Conservation (phyloP, 1,140 invertebrate species). For the Drosophila nannoptera region DNA sequence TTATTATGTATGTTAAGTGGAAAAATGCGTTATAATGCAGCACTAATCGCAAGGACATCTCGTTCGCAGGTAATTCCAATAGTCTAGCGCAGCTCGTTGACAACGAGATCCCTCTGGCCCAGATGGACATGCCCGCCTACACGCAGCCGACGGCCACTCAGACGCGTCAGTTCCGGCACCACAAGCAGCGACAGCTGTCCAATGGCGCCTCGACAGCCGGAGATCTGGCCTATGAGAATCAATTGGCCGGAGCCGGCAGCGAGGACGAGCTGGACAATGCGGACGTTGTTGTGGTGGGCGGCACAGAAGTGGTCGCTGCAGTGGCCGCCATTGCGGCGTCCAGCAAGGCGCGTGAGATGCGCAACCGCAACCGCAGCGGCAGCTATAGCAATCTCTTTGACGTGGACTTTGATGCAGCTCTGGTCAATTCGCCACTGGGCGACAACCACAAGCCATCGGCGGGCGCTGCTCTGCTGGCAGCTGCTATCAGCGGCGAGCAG, state of each 20-base stretch:
- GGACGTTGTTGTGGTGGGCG: conserved; percentile 66
- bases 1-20: no score
- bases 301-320: conserved; percentile 71
- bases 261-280: conserved; percentile 68
- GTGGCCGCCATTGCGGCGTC: conserved; percentile 66
- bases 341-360: conserved; percentile 63
- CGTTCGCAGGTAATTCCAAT: conserved; percentile 82
- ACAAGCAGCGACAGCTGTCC: conserved; percentile 61
- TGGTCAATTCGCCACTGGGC: conserved; percentile 44
- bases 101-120: conserved; percentile 83
- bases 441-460: conserved; percentile 40
- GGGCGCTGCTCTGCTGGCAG: conserved; percentile 55
- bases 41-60: conserved; percentile 32
- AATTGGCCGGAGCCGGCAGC: conserved; percentile 59
- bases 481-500: conserved; percentile 51
- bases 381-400: conserved; percentile 78
- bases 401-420: conserved; percentile 60
- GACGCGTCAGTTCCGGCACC: conserved; percentile 65
- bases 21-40: not conserved
- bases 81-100: conserved; percentile 83
- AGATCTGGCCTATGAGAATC: conserved; percentile 64
- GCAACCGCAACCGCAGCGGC: conserved; percentile 73
- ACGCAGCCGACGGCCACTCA: conserved; percentile 63
- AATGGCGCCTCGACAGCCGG: conserved; percentile 40
- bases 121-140: conserved; percentile 76